A percentile compares a stretch with the other conserved stretches of the same genome.
These are phyloP conservation scores for Erythrolamprus reginae DNA, from an alignment of 2,113 vertebrate species.

Conservation along the genomic window DNA sequence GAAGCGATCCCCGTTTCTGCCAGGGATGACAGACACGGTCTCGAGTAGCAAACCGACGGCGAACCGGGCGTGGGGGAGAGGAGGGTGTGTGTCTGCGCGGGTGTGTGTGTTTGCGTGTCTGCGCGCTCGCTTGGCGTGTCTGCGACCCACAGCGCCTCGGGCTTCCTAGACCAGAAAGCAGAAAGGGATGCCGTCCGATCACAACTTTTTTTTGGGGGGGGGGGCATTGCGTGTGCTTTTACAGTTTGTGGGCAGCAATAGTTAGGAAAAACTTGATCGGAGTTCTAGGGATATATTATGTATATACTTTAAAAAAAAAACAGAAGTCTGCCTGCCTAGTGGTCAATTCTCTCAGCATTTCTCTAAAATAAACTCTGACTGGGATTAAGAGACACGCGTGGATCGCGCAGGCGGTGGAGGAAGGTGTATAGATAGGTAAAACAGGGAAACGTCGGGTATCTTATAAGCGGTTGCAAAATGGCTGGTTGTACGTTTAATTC, in stretches of 20 bases:
- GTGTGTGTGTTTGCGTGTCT: background rate
- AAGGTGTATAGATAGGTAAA: background rate
- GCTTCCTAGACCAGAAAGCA: conserved; percentile 34
- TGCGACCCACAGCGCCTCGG: conserved; percentile 25
- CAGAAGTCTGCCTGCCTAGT: background rate
- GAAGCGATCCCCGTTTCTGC: background rate
- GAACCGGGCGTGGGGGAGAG: background rate
- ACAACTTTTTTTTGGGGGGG: background rate
- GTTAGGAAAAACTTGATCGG: conserved; percentile 30
- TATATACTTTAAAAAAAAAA: background rate
- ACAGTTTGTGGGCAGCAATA: conserved; percentile 42
- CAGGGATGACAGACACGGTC: conserved; percentile 34
- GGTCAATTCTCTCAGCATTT: background rate
- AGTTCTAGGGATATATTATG: conserved; percentile 22
- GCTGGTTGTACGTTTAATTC: background rate
- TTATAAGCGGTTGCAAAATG: conserved; percentile 3
- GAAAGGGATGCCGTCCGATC: conserved; percentile 41
- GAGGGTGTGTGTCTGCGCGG: conserved; percentile 19
- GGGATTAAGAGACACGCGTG: background rate
- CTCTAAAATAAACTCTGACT: background rate
- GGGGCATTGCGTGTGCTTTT: conserved; percentile 39
- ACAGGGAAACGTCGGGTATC: background rate
- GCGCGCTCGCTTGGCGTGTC: conserved; percentile 26
- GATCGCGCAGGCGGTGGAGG: background rate
- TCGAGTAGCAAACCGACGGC: conserved; percentile 33